These are phyloP conservation scores for Sialia sialis DNA, from an alignment of 2,113 vertebrate species.

Conservation along the genomic window DNA sequence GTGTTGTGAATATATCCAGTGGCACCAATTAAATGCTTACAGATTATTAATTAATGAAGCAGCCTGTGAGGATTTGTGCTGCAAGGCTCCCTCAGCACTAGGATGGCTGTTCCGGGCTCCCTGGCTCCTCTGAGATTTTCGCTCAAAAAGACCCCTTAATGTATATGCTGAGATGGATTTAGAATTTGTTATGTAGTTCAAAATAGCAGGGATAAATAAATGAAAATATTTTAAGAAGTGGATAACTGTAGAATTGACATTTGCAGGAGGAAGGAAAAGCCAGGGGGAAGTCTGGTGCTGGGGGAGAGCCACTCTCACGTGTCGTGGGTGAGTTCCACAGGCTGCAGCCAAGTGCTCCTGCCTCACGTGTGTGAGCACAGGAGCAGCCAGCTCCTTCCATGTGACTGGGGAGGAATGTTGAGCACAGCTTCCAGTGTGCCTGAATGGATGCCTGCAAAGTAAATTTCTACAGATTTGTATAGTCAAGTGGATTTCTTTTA, in stretches of 20 bases:
- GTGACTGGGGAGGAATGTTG: neutral
- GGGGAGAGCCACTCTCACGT: neutral
- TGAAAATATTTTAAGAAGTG: neutral
- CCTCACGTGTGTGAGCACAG: neutral
- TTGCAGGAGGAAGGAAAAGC: neutral
- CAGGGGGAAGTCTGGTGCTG: neutral
- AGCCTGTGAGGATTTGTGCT: slow-evolving; percentile 10
- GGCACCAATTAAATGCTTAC: slow-evolving; percentile 30
- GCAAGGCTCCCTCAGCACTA: neutral
- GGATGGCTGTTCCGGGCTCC: neutral
- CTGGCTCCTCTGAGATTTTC: neutral
- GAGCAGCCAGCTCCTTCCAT: neutral
- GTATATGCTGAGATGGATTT: neutral
- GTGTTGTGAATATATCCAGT: neutral
- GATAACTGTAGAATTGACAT: neutral
- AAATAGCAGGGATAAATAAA: neutral
- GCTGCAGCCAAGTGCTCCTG: neutral
- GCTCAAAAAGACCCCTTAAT: neutral
- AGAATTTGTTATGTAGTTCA: neutral
- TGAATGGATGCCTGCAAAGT: neutral
- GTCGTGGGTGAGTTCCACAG: neutral
- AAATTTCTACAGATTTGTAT: neutral
- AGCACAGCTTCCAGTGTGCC: neutral
- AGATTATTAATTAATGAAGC: slow-evolving; percentile 37
- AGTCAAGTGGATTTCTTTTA: neutral